Conservation (phyloP, 2,888 invertebrate genomes). For the Esperia sulphurella region DNA sequence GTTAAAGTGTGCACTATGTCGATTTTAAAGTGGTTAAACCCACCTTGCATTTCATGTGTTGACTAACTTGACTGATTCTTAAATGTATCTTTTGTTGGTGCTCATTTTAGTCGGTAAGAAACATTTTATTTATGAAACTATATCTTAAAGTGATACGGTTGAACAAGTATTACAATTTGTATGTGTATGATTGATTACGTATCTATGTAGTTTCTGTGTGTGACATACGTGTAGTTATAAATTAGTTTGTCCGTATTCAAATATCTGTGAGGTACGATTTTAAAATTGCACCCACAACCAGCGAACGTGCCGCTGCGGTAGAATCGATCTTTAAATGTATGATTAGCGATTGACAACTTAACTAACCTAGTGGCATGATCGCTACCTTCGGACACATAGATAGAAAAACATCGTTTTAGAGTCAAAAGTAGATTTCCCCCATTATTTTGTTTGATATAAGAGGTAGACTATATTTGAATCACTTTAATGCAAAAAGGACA, state of each 20-base stretch:
- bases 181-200: not conserved
- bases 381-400: no score
- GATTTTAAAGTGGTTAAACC: not conserved
- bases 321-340: not conserved
- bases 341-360: no score
- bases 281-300: no score
- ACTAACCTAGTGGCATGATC: no score
- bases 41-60: not conserved
- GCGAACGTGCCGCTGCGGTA: no score
- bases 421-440: no score
- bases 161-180: slow-evolving; percentile 14
- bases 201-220: not conserved
- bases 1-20: not conserved
- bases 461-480: no score
- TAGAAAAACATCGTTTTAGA: no score
- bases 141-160: slow-evolving; percentile 18
- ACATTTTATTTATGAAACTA: slow-evolving; percentile 8
- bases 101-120: slow-evolving; percentile 21
- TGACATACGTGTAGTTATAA: not conserved
- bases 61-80: not conserved
- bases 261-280: not conserved
- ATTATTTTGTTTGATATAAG: no score
- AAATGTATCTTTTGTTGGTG: slow-evolving; percentile 14
- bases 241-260: no score
- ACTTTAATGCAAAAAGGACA: no score